A percentile compares a stretch with the other conserved stretches of the same genome.
These are phyloP conservation scores for Araneus ventricosus DNA, from an alignment of 1,140 invertebrate species.

Conservation along the genomic window DNA sequence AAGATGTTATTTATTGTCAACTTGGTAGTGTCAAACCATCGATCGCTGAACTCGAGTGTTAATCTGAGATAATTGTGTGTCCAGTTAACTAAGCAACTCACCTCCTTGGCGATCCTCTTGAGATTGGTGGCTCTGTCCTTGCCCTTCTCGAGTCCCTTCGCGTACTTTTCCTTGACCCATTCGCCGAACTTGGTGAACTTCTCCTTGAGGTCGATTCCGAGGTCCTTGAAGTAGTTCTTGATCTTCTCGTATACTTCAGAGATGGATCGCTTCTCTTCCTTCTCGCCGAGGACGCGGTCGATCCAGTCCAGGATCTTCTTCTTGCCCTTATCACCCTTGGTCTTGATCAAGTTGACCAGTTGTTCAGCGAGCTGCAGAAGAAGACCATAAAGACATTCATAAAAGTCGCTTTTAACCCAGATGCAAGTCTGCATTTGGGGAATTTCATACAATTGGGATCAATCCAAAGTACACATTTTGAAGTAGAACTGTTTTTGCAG, in stretches of 20 bases:
- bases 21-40: no score
- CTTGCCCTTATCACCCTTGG: constrained; percentile 50
- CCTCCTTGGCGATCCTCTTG: constrained; percentile 56
- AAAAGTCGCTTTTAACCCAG: no score
- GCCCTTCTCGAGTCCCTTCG: constrained; percentile 41
- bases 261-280: constrained; percentile 32
- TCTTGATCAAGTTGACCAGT: constrained; percentile 33
- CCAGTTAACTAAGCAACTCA: background rate
- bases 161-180: constrained; percentile 53
- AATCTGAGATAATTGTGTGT: no score
- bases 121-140: constrained; percentile 65
- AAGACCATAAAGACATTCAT: background rate
- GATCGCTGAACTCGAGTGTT: no score
- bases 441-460: no score
- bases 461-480: no score
- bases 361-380: constrained; percentile 22
- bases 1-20: no score
- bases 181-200: constrained; percentile 72
- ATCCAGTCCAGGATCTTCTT: constrained; percentile 64
- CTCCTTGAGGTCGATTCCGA: constrained; percentile 66
- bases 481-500: no score
- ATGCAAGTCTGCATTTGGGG: no score
- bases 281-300: constrained; percentile 44
- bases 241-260: constrained; percentile 63
- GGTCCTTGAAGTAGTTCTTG: constrained; percentile 74